These are phyloP conservation scores for Crepidodera aurea DNA, from an alignment of 2,888 invertebrate genomes.

Conservation along the genomic window DNA sequence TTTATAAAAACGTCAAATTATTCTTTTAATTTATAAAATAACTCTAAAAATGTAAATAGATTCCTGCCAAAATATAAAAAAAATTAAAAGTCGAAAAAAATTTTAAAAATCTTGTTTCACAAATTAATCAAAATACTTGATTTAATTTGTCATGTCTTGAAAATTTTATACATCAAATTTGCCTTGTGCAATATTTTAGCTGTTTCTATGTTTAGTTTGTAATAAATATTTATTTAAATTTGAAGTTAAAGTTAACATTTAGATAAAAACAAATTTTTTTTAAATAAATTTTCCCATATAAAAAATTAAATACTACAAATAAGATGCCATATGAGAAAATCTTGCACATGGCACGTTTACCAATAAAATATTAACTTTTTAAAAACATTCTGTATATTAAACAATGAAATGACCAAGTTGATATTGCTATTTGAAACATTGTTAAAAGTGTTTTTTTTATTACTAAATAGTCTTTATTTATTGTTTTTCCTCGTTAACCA, in stretches of 20 bases:
- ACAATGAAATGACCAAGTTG: slow-evolving; percentile 18
- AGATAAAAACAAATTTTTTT: too few relatives aligned
- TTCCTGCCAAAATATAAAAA: slow-evolving; percentile 17
- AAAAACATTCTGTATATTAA: background rate
- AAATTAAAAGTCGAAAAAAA: background rate
- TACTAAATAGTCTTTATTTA: background rate
- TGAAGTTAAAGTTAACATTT: too few relatives aligned
- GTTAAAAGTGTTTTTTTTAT: slow-evolving; percentile 24
- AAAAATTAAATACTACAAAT: too few relatives aligned
- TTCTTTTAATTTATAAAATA: too few relatives aligned
- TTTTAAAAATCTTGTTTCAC: background rate
- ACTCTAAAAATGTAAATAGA: slow-evolving; percentile 22
- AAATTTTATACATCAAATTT: background rate
- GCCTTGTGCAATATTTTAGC: too few relatives aligned
- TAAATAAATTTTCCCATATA: too few relatives aligned
- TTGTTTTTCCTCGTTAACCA: slow-evolving; percentile 6
- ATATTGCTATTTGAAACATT: slow-evolving; percentile 18
- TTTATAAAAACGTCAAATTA: too few relatives aligned
- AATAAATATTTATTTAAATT: too few relatives aligned
- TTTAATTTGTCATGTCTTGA: background rate
- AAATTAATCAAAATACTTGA: too few relatives aligned
- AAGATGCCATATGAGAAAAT: too few relatives aligned
- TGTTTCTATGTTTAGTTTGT: too few relatives aligned
- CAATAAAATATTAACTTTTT: background rate
- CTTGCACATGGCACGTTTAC: too few relatives aligned